Percentiles rank a stretch among this genome's conserved stretches.
Evolutionary conservation across 2,797 vertebrate species (phyloP).

Genomic region (Amblyopsis hoosieri): DNA sequence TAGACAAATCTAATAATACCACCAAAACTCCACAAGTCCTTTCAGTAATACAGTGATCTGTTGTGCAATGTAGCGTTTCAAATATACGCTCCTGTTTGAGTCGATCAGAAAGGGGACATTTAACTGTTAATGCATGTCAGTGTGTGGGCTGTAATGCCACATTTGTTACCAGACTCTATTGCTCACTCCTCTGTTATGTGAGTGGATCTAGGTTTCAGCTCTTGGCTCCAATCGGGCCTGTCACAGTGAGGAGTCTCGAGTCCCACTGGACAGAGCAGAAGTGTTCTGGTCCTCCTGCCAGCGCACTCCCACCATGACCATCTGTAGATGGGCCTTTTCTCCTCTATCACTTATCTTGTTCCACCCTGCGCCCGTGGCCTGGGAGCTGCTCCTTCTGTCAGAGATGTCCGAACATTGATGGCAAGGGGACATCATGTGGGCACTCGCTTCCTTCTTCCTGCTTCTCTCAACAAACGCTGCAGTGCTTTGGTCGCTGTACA

Average conservation of each 20-base stretch:
- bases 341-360: constrained; percentile 50
- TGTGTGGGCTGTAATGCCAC: constrained; percentile 56
- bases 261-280: constrained; percentile 78
- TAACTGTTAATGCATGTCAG: constrained; percentile 43
- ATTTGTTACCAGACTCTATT: constrained; percentile 63
- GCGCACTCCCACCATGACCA: constrained; percentile 80
- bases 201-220: constrained; percentile 68
- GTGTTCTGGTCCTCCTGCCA: constrained; percentile 77
- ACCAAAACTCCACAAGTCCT: constrained; percentile 11
- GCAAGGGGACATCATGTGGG: constrained; percentile 38
- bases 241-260: constrained; percentile 69
- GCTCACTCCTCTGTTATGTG: constrained; percentile 59
- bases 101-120: constrained; percentile 63
- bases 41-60: constrained; percentile 17
- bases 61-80: constrained; percentile 8
- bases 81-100: constrained; percentile 40
- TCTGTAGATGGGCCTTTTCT: constrained; percentile 78
- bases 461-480: neutral
- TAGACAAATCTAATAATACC: constrained; percentile 14
- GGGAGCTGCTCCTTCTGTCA: constrained; percentile 64
- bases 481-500: constrained; percentile 23
- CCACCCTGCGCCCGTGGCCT: constrained; percentile 41
- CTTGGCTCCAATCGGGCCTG: constrained; percentile 68
- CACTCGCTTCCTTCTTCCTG: neutral
- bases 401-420: constrained; percentile 51